phyloP scores from a whole-genome alignment of 2,113 vertebrate genomes.

The Glareola pratincola region DNA sequence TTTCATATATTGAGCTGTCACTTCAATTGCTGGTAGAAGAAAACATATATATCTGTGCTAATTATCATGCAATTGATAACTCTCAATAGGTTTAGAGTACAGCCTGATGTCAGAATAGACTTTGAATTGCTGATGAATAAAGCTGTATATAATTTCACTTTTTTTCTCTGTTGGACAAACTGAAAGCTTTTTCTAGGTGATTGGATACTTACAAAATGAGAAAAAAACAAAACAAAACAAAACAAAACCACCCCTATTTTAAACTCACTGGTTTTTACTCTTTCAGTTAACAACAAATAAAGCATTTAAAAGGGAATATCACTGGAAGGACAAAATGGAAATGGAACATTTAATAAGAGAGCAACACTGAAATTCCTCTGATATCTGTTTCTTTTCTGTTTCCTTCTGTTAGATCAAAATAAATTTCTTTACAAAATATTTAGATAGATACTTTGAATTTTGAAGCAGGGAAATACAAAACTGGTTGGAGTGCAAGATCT shows the following conservation, averaged over 20 bases:
- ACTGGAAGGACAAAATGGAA: neutral
- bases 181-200: neutral
- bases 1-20: neutral
- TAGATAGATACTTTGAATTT: neutral
- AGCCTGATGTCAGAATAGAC: neutral
- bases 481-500: neutral
- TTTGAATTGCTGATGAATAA: neutral
- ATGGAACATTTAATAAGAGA: neutral
- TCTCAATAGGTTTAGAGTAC: neutral
- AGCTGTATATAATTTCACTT: neutral
- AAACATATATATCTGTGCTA: neutral
- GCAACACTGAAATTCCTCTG: neutral
- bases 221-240: too few species aligned
- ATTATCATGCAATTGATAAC: neutral
- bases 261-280: neutral
- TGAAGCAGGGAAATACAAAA: neutral
- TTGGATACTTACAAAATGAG: neutral
- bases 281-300: neutral
- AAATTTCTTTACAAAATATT: neutral
- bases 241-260: accelerated
- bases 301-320: neutral
- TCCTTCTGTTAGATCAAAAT: neutral
- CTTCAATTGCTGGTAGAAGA: neutral
- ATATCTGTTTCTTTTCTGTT: neutral
- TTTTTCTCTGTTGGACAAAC: neutral